Evolutionary conservation across 2,797 vertebrate genomes (phyloP).

Genomic region (Molossus alvarezi): DNA sequence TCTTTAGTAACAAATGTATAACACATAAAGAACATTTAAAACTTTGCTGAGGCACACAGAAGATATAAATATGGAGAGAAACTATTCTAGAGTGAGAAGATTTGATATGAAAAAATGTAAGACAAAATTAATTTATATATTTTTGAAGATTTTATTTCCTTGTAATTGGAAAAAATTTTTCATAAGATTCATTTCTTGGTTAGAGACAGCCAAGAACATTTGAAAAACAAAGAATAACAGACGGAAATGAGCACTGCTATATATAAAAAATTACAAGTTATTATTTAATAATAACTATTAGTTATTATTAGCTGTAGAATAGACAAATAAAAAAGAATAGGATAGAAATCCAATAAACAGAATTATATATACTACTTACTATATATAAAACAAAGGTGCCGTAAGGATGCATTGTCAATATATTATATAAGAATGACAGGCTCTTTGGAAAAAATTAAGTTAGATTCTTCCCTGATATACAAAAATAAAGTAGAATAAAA

Average conservation of each 20-base stretch:
- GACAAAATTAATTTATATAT: background rate
- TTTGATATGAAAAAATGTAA: background rate
- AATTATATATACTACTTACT: constrained; percentile 4
- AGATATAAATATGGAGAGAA: constrained; percentile 10
- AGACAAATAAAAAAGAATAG: constrained; percentile 29
- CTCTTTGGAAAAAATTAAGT: background rate
- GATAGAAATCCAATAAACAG: constrained; percentile 42
- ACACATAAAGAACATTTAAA: constrained; percentile 37
- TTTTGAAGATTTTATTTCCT: background rate
- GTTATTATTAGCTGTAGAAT: background rate
- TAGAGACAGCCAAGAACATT: constrained; percentile 8
- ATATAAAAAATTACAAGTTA: background rate
- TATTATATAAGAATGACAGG: background rate
- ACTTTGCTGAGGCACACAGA: background rate
- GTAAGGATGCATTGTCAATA: background rate
- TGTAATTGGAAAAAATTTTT: background rate
- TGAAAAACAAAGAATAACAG: constrained; percentile 50
- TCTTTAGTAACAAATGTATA: constrained; percentile 36
- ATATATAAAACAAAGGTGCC: background rate
- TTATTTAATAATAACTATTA: background rate
- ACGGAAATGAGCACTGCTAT: background rate
- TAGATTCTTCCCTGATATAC: background rate
- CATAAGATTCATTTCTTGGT: constrained; percentile 40
- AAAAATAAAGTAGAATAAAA: constrained; percentile 66
- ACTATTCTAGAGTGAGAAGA: background rate